Evolutionary conservation across 2,888 invertebrate genomes (phyloP).

Genomic region (Pimpla rufipes): DNA sequence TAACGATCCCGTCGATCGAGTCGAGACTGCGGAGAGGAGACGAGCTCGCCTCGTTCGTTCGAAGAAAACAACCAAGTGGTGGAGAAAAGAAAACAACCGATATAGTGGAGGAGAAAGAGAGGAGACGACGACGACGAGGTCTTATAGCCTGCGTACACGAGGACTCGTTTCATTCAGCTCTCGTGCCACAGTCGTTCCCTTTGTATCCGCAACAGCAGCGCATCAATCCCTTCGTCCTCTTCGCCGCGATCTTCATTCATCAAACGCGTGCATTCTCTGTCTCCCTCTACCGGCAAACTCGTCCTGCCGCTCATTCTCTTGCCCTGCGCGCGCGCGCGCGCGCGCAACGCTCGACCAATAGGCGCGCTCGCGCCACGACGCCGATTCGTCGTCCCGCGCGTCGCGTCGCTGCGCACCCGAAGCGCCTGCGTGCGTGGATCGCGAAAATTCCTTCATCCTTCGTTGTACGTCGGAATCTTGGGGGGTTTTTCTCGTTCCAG

Average conservation of each 20-base stretch:
- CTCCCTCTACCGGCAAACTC: conserved; percentile 64
- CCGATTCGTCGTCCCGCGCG: too few species aligned
- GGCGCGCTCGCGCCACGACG: conserved; percentile 49
- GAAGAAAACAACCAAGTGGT: conserved; percentile 60
- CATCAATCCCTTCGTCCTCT: conserved; percentile 73
- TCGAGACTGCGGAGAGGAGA: conserved; percentile 18
- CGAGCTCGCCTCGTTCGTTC: conserved; percentile 47
- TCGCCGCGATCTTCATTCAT: conserved; percentile 80
- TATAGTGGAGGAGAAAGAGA: conserved; percentile 16
- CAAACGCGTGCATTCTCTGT: conserved; percentile 76
- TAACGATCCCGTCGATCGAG: conserved; percentile 66
- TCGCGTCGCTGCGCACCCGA: too few species aligned
- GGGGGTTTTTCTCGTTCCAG: conserved; percentile 25
- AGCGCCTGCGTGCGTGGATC: conserved; percentile 38
- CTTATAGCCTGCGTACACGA: conserved; percentile 8
- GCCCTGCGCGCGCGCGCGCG: conserved; percentile 38
- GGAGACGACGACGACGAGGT: too few species aligned
- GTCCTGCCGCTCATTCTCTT: conserved; percentile 53
- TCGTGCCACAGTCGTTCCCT: conserved; percentile 64
- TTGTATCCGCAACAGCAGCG: conserved; percentile 53
- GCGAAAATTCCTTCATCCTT: conserved; percentile 72
- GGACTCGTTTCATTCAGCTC: conserved; percentile 62
- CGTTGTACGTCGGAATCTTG: conserved; percentile 59
- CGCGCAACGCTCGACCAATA: neutral
- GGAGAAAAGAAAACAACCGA: conserved; percentile 57